phyloP scores from a whole-genome alignment of 2,888 invertebrate species.

The Chirona hameri region DNA sequence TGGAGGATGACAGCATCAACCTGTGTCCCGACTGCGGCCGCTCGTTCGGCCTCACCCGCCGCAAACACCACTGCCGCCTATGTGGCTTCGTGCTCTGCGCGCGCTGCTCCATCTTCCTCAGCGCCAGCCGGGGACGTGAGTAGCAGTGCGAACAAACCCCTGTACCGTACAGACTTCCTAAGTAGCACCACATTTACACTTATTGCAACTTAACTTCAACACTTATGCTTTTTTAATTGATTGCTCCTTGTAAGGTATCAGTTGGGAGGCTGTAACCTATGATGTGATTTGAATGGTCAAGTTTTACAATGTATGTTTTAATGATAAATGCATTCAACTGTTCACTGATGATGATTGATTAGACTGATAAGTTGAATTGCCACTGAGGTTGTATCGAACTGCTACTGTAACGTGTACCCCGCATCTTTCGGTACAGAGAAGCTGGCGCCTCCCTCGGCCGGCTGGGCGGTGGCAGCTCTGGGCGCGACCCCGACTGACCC shows the following conservation, averaged over 20 bases:
- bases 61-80: constrained; percentile 94
- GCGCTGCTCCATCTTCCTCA: constrained; percentile 63
- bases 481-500: background rate
- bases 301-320: too few species aligned
- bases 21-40: constrained; percentile 88
- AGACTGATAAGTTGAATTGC: too few species aligned
- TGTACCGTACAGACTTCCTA: too few species aligned
- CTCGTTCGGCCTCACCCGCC: constrained; percentile 76
- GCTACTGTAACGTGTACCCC: constrained; percentile 32
- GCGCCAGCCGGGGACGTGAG: constrained; percentile 37
- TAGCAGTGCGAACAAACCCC: background rate
- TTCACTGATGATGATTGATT: too few species aligned
- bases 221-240: too few species aligned
- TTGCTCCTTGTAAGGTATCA: too few species aligned
- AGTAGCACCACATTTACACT: too few species aligned
- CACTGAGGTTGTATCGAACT: too few species aligned
- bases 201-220: too few species aligned
- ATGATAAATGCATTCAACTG: too few species aligned
- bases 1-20: constrained; percentile 83
- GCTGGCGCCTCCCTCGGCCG: background rate
- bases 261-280: too few species aligned
- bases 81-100: constrained; percentile 92
- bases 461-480: background rate
- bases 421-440: background rate
- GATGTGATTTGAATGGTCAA: too few species aligned